A percentile compares a stretch with the other conserved stretches of the same genome.
phyloP scores from a whole-genome alignment of 2,888 invertebrate genomes.

The Agrypnus murinus region DNA sequence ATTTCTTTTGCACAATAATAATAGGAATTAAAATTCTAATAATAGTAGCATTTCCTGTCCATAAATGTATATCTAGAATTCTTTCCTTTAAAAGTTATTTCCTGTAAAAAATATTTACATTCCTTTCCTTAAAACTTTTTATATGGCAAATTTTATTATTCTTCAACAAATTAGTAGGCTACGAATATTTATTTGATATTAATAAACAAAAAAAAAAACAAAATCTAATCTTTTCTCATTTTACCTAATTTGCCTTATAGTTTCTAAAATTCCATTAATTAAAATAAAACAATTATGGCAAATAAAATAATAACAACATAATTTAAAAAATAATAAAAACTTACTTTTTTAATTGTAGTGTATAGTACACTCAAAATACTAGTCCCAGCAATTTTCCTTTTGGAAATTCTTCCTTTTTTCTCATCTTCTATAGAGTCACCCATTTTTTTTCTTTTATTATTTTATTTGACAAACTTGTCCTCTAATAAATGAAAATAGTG shows the following conservation, averaged over 20 bases:
- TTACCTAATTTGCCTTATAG: not conserved
- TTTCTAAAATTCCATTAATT: not conserved
- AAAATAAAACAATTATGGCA: not conserved
- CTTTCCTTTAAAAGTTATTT: no score
- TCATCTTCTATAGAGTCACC: slow-evolving; percentile 49
- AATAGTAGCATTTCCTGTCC: no score
- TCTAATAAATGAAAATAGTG: not conserved
- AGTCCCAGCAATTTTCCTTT: slow-evolving; percentile 70
- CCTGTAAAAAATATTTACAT: no score
- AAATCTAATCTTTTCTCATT: not conserved
- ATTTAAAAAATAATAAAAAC: slow-evolving; percentile 30
- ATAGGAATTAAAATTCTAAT: no score
- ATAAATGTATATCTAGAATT: no score
- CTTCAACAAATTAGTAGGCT: no score
- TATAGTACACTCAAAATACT: slow-evolving; percentile 77
- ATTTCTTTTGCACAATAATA: no score
- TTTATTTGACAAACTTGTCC: no score
- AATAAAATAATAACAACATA: not conserved
- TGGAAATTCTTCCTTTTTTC: slow-evolving; percentile 55
- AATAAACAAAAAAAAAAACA: not conserved
- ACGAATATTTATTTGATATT: no score
- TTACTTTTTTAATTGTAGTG: slow-evolving; percentile 78
- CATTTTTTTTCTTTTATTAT: slow-evolving; percentile 2
- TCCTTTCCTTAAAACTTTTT: no score
- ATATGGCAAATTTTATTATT: no score